These are phyloP conservation scores for Drosophila setosimentum DNA, from an alignment of 2,888 invertebrate genomes.

Conservation along the genomic window DNA sequence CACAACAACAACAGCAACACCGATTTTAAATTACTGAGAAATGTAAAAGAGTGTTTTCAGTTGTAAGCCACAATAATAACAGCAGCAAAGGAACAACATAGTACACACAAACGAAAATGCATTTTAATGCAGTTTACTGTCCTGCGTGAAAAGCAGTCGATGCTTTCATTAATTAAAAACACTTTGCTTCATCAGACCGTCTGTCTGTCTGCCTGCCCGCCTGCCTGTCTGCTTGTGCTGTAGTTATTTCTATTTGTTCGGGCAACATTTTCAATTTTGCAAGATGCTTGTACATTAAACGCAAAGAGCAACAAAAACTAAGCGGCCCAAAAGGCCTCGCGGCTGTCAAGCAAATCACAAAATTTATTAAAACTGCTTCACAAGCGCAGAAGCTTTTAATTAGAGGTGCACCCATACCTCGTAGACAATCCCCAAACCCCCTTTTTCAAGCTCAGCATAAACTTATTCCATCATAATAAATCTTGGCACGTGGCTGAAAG, in stretches of 20 bases:
- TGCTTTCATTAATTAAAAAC: slow-evolving; percentile 72
- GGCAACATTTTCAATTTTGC: slow-evolving; percentile 41
- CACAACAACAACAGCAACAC: slow-evolving; percentile 1
- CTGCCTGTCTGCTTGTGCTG: background rate
- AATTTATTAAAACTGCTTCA: slow-evolving; percentile 67
- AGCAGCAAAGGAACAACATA: slow-evolving; percentile 6
- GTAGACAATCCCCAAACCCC: background rate
- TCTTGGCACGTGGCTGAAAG: slow-evolving; percentile 52
- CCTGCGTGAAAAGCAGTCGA: slow-evolving; percentile 45
- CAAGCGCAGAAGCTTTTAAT: slow-evolving; percentile 67
- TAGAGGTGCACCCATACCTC: slow-evolving; percentile 37
- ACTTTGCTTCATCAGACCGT: slow-evolving; percentile 36
- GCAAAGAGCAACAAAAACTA: slow-evolving; percentile 20
- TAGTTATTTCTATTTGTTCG: slow-evolving; percentile 3
- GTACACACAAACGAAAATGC: slow-evolving; percentile 9
- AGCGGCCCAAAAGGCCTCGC: slow-evolving; percentile 22
- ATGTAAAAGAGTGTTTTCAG: slow-evolving; percentile 56
- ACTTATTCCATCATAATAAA: slow-evolving; percentile 81
- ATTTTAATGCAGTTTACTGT: slow-evolving; percentile 71
- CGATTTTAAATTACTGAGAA: slow-evolving; percentile 46
- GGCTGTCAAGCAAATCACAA: slow-evolving; percentile 67
- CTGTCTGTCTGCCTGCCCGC: background rate
- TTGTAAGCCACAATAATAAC: slow-evolving; percentile 31
- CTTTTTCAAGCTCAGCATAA: slow-evolving; percentile 20
- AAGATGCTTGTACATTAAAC: slow-evolving; percentile 39